Percentiles rank a stretch among this genome's conserved stretches.
Conservation (phyloP, 2,113 vertebrate species). For the Taxidea taxus region DNA sequence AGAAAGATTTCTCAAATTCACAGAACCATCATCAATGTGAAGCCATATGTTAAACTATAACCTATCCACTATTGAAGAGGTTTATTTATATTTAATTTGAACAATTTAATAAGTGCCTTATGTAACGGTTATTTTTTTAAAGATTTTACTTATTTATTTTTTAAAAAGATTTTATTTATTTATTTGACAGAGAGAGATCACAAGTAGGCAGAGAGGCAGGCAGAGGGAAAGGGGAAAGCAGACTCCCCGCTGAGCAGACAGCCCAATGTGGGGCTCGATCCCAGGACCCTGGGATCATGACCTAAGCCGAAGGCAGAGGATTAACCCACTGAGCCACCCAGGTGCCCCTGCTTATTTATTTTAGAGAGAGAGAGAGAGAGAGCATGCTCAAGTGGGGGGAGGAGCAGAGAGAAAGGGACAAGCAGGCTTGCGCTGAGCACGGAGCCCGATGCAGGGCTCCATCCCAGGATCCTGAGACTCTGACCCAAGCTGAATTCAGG, state of each 20-base stretch:
- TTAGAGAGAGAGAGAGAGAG: background rate
- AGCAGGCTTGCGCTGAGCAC: background rate
- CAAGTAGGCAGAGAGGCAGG: too few species aligned
- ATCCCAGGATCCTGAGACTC: background rate
- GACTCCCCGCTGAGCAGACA: too few species aligned
- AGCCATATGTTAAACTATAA: background rate
- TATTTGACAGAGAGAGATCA: background rate
- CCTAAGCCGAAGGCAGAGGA: too few species aligned
- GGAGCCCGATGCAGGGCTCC: background rate
- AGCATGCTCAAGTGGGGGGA: background rate
- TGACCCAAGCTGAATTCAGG: background rate
- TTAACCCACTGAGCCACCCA: too few species aligned
- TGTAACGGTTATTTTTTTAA: background rate
- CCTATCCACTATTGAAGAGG: background rate
- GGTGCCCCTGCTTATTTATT: too few species aligned
- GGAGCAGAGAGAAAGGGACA: background rate
- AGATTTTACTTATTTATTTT: background rate
- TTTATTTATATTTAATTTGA: conserved; percentile 14
- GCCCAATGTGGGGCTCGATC: too few species aligned
- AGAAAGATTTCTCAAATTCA: background rate
- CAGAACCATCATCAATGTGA: background rate
- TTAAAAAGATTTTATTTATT: too few species aligned
- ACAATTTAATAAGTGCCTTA: background rate
- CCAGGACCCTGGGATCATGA: too few species aligned
- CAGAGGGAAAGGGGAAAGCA: too few species aligned